Base-by-base conservation (phyloP, 64 coral and sea anemone genomes). In the Pocillopora damicornis region DNA sequence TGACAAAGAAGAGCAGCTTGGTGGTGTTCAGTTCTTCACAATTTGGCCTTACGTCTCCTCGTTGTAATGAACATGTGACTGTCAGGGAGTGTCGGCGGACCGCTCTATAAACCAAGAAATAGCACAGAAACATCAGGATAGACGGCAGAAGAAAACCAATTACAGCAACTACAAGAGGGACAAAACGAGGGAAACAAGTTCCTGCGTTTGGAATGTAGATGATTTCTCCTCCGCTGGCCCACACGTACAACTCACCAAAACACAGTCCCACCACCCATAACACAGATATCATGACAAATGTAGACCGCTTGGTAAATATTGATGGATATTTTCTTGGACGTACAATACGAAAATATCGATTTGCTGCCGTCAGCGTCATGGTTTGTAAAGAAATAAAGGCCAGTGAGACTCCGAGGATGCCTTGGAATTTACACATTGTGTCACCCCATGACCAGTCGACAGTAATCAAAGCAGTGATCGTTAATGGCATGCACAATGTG, bases 201-300 rank as follows among this genome's bases (percentile, higher is more conserved):
- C 78, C 76, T 20, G 60, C 78, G 1, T 59, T 80, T 58, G 16
- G 9, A 25, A 80, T 59, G 78, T 37, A 80, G 45, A 59, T 20
- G 17, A 80, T 62, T 59, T 80, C 78, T 15, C 78, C 78, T 42
- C 78, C 78, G 78, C 78, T 59, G 6, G 78, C 78, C 78, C 45
- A 80, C 22, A 59, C 60, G 15, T 80, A 80, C 9, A 80, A 6
- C 56, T 58, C 45, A 9, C 78, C 78, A 65, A 62, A 81, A 81
- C 22, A 60, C 14, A 61, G 60, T 60, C 78, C 78, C 1, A 23
- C 22, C 57, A 59, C 11, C 78, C 78, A 80, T 60, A 80, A 30
- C 11, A 20, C 22, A 23, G 36, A 12, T 58, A 60, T 80, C 78
- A 80, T 80, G 20, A 80, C 15, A 13, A 80, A 16, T 62, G 78